Evolutionary conservation across 2,888 invertebrate species (phyloP).

Genomic region (Metallyticus violacea): DNA sequence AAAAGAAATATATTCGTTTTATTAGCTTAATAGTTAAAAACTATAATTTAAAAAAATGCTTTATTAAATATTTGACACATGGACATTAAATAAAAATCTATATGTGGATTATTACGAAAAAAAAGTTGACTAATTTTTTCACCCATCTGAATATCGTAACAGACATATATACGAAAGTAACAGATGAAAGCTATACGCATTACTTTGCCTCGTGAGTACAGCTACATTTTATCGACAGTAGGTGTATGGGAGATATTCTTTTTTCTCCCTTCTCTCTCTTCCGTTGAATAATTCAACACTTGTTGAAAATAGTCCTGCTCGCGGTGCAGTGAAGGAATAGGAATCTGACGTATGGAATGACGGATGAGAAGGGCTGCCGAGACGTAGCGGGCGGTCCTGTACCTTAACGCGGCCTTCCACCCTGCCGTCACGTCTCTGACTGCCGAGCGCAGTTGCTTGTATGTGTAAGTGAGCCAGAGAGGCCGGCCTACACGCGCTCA

Average conservation of each 20-base stretch:
- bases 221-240: not conserved
- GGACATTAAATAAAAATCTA: no score
- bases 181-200: not conserved
- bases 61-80: no score
- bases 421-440: not conserved
- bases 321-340: not conserved
- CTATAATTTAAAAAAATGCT: no score
- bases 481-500: not conserved
- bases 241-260: not conserved
- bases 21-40: no score
- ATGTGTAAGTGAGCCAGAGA: not conserved
- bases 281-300: not conserved
- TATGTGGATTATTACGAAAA: no score
- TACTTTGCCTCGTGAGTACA: not conserved
- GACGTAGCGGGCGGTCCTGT: not conserved
- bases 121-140: no score
- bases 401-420: not conserved
- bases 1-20: no score
- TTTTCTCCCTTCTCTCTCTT: not conserved
- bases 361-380: conserved; percentile 9
- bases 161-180: no score
- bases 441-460: not conserved
- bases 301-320: not conserved
- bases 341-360: not conserved
- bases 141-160: no score